phyloP scores from a whole-genome alignment of 2,797 vertebrate genomes.

The Eutrigla gurnardus region DNA sequence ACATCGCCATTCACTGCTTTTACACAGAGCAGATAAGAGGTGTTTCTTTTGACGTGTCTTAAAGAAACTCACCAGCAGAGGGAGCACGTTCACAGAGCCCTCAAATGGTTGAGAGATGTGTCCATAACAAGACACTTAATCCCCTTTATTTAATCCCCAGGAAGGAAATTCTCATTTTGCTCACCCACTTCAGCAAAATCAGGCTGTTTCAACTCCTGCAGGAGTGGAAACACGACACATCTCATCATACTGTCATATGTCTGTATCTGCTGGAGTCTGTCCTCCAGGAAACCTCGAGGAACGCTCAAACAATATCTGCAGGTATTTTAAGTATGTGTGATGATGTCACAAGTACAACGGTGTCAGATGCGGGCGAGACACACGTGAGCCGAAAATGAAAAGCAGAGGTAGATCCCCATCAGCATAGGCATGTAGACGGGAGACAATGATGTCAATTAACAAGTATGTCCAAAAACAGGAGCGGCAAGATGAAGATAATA shows the following conservation, averaged over 20 bases:
- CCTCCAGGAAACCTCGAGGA: not conserved
- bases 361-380: slow-evolving; percentile 14
- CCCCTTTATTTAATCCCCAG: not conserved
- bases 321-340: slow-evolving; percentile 18
- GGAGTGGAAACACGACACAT: not conserved
- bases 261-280: not conserved
- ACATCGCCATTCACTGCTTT: not conserved
- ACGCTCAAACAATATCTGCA: slow-evolving; percentile 15
- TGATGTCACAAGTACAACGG: slow-evolving; percentile 1
- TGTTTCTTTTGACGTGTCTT: not conserved
- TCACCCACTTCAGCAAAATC: not conserved
- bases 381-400: not conserved
- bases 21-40: not conserved
- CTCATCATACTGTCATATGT: too few relatives aligned
- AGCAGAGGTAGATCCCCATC: slow-evolving; percentile 35
- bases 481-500: slow-evolving; percentile 14
- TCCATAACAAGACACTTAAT: slow-evolving; percentile 1
- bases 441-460: not conserved
- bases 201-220: not conserved
- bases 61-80: slow-evolving; percentile 50
- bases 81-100: slow-evolving; percentile 33
- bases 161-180: not conserved
- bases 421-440: not conserved
- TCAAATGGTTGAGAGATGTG: not conserved
- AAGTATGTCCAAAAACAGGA: slow-evolving; percentile 8